Evolutionary conservation across 2,888 invertebrate genomes (phyloP).

Genomic region (Drosophila aldrichi): DNA sequence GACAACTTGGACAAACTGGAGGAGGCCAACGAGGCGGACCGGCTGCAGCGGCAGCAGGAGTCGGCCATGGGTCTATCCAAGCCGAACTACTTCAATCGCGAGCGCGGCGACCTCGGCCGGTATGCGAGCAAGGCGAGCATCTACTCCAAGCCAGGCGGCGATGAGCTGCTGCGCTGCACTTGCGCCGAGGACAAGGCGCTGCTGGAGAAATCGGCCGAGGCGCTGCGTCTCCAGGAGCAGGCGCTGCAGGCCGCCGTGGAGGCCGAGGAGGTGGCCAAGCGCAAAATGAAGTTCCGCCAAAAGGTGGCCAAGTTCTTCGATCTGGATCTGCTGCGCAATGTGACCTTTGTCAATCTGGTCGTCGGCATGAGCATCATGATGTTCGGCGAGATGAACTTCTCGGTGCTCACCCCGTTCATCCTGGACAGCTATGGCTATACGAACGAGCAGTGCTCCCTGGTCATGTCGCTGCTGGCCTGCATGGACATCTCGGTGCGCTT

Average conservation of each 20-base stretch:
- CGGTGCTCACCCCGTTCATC: conserved; percentile 90
- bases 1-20: conserved; percentile 63
- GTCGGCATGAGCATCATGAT: conserved; percentile 90
- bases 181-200: conserved; percentile 82
- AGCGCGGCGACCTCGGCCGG: conserved; percentile 86
- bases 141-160: conserved; percentile 72
- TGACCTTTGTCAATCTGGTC: conserved; percentile 89
- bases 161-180: conserved; percentile 75
- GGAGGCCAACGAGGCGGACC: conserved; percentile 20
- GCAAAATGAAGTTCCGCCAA: conserved; percentile 86
- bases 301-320: conserved; percentile 89
- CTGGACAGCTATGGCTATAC: conserved; percentile 88
- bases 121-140: conserved; percentile 81
- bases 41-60: conserved; percentile 13
- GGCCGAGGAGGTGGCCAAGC: conserved; percentile 82
- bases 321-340: conserved; percentile 89
- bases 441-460: conserved; percentile 87
- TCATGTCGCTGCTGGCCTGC: conserved; percentile 89
- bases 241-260: conserved; percentile 46
- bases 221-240: conserved; percentile 49
- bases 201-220: conserved; percentile 70
- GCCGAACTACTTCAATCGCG: conserved; percentile 87
- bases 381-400: conserved; percentile 91
- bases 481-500: conserved; percentile 89
- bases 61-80: conserved; percentile 54